Evolutionary conservation across 1,140 invertebrate species (phyloP), one percentile per base, ranked within the genome.

Genomic region (Drosophila eugracilis): DNA sequence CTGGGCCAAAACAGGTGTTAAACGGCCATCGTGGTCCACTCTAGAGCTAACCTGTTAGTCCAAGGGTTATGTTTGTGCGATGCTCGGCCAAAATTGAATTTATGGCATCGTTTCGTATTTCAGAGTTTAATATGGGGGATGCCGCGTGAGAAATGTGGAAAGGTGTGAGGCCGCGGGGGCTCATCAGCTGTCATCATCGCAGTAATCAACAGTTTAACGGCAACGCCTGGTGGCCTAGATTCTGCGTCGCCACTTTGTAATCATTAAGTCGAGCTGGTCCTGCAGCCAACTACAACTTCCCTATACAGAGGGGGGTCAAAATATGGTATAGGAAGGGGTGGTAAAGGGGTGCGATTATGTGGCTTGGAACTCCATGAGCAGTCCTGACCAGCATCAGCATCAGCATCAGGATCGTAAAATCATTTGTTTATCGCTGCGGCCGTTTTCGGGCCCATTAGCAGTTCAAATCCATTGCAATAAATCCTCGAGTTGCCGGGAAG

Each of bases 361-460:
- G 37, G 14, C 41, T 2, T 14, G 32, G 26, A 48, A 26, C 28
- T n/a, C n/a, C n/a, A n/a, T n/a, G n/a, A n/a, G n/a, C 48, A n/a
- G n/a, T 22, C 26, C 45, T 42, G 59, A 52, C 59, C 67, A 58
- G 57, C 42, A 50, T 52, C 45, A 24, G 30, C 5, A 17, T 52
- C 67, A 58, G 57, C 42, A 50, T 52, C 45, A 24, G 30, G 3
- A 17, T 52, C 60, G 30, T 86, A 78, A 86, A 86, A 88, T 86
- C 85, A 86, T 88, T 88, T 86, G 83, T 86, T 86, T 86, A 86
- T 86, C 65, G 77, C 74, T 67, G 65, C 21, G 83, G 75, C 60
- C 55, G 55, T 76, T 62, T 62, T 53, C 41, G 41, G 58, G 55
- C 41, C 76, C 73, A 86, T 85, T 81, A 86, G 85, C 58, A 66